These are phyloP conservation scores for Paguma larvata DNA, from an alignment of 2,797 vertebrate species.

Conservation along the genomic window DNA sequence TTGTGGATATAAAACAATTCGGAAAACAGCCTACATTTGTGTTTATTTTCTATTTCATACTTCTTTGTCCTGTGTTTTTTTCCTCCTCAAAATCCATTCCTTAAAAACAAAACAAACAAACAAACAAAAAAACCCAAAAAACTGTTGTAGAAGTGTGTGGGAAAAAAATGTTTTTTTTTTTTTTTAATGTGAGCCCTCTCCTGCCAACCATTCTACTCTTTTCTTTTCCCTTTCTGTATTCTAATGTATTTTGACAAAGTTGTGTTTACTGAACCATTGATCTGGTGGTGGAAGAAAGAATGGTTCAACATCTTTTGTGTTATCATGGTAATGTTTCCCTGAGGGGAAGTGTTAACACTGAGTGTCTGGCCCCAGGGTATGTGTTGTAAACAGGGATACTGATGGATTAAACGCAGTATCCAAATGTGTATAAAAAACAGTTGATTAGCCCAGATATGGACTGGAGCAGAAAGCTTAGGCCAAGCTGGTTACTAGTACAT, in stretches of 20 bases:
- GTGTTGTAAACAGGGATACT: slow-evolving; percentile 85
- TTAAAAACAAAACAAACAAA: slow-evolving; percentile 76
- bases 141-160: neutral
- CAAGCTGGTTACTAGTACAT: slow-evolving; percentile 32
- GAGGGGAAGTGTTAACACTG: neutral
- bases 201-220: neutral
- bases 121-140: neutral
- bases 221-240: neutral
- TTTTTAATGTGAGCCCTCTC: neutral
- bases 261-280: slow-evolving; percentile 29
- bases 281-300: neutral
- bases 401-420: slow-evolving; percentile 50
- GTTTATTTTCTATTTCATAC: neutral
- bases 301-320: neutral
- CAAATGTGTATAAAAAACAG: slow-evolving; percentile 3
- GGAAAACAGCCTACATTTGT: neutral
- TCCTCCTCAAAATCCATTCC: slow-evolving; percentile 57
- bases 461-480: slow-evolving; percentile 16
- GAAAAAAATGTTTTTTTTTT: neutral
- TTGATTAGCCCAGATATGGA: neutral
- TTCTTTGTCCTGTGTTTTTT: neutral
- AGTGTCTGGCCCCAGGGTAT: slow-evolving; percentile 66
- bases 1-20: neutral
- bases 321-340: neutral
- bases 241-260: slow-evolving; percentile 57